phyloP scores from a whole-genome alignment of 2,888 invertebrate species.

The Agrochola lota region DNA sequence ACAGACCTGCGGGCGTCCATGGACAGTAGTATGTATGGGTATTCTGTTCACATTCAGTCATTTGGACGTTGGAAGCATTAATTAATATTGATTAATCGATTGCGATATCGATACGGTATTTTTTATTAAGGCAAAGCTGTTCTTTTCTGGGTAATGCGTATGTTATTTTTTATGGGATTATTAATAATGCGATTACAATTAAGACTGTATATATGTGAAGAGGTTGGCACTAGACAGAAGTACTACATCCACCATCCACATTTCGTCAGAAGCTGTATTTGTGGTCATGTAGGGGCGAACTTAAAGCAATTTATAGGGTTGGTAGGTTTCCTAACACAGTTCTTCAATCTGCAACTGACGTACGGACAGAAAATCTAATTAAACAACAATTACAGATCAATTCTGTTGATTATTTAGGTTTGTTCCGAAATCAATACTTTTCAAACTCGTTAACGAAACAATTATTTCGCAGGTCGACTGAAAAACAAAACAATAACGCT shows the following conservation, averaged over 20 bases:
- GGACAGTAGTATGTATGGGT: background rate
- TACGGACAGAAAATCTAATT: background rate
- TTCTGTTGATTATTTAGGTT: background rate
- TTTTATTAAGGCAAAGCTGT: background rate
- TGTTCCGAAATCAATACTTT: constrained; percentile 17
- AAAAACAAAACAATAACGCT: constrained; percentile 46
- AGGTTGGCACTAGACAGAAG: background rate
- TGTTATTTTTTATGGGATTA: background rate
- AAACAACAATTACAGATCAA: background rate
- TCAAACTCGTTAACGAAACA: constrained; percentile 11
- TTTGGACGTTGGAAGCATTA: constrained; percentile 23
- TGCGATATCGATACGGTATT: background rate
- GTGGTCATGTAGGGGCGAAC: background rate
- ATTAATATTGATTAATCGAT: constrained; percentile 32
- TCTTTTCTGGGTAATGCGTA: background rate
- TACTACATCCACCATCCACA: too few species aligned
- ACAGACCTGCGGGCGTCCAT: constrained; percentile 52
- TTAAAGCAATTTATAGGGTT: background rate
- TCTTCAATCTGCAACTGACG: background rate
- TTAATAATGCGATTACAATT: background rate
- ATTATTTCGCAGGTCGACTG: constrained; percentile 1
- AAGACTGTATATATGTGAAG: background rate
- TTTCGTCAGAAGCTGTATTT: background rate
- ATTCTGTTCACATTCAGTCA: constrained; percentile 36
- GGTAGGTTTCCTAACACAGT: background rate